Base-by-base conservation (phyloP, 2,888 invertebrate species). In the Griposia aprilina region DNA sequence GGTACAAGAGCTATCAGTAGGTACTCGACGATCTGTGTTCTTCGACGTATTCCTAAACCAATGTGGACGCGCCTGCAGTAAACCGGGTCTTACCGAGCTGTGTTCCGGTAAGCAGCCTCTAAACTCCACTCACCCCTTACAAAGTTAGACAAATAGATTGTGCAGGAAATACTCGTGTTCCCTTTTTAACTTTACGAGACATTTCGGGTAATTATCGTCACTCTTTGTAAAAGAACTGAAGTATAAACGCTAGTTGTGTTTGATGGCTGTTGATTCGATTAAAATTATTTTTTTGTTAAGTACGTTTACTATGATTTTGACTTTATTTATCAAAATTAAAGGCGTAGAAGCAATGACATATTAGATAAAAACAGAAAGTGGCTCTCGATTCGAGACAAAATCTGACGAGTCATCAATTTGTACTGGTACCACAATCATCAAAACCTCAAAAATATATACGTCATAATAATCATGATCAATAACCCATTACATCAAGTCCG, bases 111-210 rank as follows among this genome's bases (percentile, higher is more conserved):
- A 91, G 90, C 90, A 89, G 87, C 81, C 82, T 88, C 89, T 90
- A 90, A 91, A 91, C 90, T 88, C 87, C 86, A 78, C 72, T 77
- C 84, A 80, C 83, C 88, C 85, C 87, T 88, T 87, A 90, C 89
- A 90, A 92, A 91, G 89, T 92, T 91, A 87, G 90, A 91, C 91
- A 93, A 94, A 94, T 93, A 92, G 88, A 92, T 93, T 91, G 90
- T 87, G 83, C 80, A 87, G 89, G 88, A 91, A 91, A 90, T 87
- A 89, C 86, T 86, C 77, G 59, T 57, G 82, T 81, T 89, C 80
- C 83, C 82, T 84, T 89, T 90, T 89, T 78, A 85, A 86, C 82
- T 89, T 84, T 66, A 70, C 23, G 87, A 75, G 79, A 81, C 82
- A 78, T 86, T 86, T 82, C 78, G 23, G 82, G 82, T 87, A 85